Base-by-base conservation (phyloP, 2,113 vertebrate genomes). In the Pedionomus torquatus region DNA sequence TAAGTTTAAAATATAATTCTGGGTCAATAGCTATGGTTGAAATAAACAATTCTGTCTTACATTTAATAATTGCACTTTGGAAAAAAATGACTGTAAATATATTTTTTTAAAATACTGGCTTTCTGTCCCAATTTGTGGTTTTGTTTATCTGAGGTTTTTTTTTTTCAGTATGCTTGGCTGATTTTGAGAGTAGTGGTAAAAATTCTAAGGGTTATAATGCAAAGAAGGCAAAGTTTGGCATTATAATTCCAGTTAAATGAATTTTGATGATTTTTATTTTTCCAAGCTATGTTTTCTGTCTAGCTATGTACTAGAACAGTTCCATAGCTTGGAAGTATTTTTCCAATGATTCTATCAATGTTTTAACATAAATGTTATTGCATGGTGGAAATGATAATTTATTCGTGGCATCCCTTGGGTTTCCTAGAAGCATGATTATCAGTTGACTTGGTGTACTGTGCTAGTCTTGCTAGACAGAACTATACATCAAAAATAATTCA, bases 401-500 rank as follows among this genome's bases (percentile, higher is more conserved):
- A 63, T 74, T 84, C 52, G 64, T 91, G 68, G 25, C 39, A 49
- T 87, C 64, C 48, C 33, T 87, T 71, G 35, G 43, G 26, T 95
- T 91, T 95, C 81, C 68, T 82, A 66, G 25, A 28, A 87, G 37
- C 12, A 17, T 52, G 79, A 48, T 85, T 95, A 86, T 78, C 78
- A 54, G 46, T 77, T 93, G 74, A 48, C 70, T 77, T 64, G 28
- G 14, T 93, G 57, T 69, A 43, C 87, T 95, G 66, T 57, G 54
- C 46, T 87, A 2, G 76, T 95, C 76, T 70, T 79, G 54, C 84
- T 84, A 84, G 57, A 89, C 21, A 83, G 86, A 95, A 52, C 82
- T 68, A 83, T 78, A 78, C 68, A 80, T 71, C 37, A 86, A 83
- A 94, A 92, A 87, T 69, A 94, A 90, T 90, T 97, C 92, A 94